Base-by-base conservation (phyloP, 1,140 invertebrate genomes). In the Nephotettix cincticeps region DNA sequence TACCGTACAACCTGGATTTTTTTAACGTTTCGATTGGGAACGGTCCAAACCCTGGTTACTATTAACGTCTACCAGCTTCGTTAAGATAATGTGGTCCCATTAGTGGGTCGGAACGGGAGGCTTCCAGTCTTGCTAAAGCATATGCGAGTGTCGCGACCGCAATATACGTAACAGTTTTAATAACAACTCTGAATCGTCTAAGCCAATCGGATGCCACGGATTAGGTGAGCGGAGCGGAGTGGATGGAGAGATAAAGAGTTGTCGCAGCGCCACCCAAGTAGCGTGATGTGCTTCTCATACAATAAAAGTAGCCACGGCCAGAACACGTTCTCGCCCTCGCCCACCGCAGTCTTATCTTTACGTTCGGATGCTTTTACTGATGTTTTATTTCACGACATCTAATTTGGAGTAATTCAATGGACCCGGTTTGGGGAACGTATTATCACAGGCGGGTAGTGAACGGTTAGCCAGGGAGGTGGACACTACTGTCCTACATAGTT, bases 331-430 rank as follows among this genome's bases (percentile, higher is more conserved):
- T n/a, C 21, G n/a, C 6, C 21, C 4, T 6, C 56, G 6, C 6
- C 9, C 21, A 27, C 56, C n/a, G 4, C 23, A 11, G 23, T n/a
- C 56, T 61, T 61, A 61, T 61, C 56, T 61, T 61, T 61, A 61
- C 56, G 56, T 61, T 29, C 56, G 23, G 56, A 61, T 61, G 56
- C 56, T 61, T 61, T 61, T 61, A 61, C 56, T 61, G 56, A 61
- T 61, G 56, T 61, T 61, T 61, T 61, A 61, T 61, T 61, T 61
- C 56, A 61, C 56, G 56, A 61, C 56, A 61, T 61, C 56, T 61
- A 61, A 61, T 61, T 61, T 61, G 56, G 56, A 61, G 56, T 61
- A 61, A 61, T 61, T 61, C 56, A 61, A 61, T 61, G n/a, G 56
- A 61, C 14, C 56, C 23, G 56, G 56, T 61, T 23, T 29, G 23